Evolutionary conservation across 2,113 vertebrate species (phyloP).

Genomic region (Gambusia affinis): DNA sequence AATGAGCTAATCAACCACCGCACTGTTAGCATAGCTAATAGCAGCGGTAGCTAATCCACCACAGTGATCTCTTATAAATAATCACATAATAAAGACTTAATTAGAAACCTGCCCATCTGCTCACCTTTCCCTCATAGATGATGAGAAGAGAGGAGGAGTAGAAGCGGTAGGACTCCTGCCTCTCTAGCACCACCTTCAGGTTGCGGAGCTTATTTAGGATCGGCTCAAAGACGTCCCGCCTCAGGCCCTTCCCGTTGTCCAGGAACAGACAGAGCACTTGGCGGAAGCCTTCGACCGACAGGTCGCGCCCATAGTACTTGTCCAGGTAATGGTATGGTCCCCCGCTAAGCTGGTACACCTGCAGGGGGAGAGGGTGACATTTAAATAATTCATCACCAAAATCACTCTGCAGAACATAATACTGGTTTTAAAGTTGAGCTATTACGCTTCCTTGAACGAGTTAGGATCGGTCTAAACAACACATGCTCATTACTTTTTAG

Average conservation of each 20-base stretch:
- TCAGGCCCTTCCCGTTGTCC: constrained; percentile 90
- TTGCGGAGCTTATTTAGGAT: constrained; percentile 89
- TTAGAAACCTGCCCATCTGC: background rate
- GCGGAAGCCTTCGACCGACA: constrained; percentile 94
- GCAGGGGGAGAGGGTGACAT: background rate
- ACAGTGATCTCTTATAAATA: too few relatives aligned
- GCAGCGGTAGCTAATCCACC: too few relatives aligned
- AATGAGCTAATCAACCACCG: too few relatives aligned
- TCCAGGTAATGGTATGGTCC: constrained; percentile 96
- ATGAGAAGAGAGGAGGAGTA: constrained; percentile 98
- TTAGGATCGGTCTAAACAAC: too few relatives aligned
- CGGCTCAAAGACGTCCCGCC: constrained; percentile 93
- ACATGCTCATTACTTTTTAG: too few relatives aligned
- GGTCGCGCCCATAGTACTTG: constrained; percentile 95
- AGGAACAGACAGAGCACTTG: constrained; percentile 92
- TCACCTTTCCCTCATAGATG: constrained; percentile 95
- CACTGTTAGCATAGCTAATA: too few relatives aligned
- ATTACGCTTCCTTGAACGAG: too few relatives aligned
- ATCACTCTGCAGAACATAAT: background rate
- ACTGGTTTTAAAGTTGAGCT: too few relatives aligned
- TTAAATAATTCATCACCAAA: too few relatives aligned
- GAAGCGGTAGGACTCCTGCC: constrained; percentile 96
- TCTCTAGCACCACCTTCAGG: constrained; percentile 91
- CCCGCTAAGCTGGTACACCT: constrained; percentile 90
- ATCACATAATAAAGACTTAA: too few relatives aligned